Base-by-base conservation (phyloP, 2,888 invertebrate species). In the Zygaena filipendulae region DNA sequence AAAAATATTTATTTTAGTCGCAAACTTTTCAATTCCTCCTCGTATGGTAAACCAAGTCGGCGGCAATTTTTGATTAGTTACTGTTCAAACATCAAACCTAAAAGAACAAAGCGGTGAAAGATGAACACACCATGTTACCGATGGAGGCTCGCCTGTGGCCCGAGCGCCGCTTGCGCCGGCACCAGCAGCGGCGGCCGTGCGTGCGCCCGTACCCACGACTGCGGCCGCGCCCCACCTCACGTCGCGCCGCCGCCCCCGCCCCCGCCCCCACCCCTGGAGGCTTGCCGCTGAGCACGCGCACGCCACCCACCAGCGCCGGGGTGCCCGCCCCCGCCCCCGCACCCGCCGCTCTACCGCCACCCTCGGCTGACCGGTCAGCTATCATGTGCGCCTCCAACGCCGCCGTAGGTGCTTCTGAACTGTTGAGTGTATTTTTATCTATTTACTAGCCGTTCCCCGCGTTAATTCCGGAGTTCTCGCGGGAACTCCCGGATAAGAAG, bases 111-210 rank as follows among this genome's bases (percentile, higher is more conserved):
- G 59, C 59, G 62, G 54, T 55, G 57, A 49, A 47, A 47, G 59
- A 60, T 44, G 63, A 63, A 79, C 77, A 79, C 75, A 79, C 77
- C 77, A 51, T 72, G 77, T 74, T 75, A 75, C 75, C 77, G 71
- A 74, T 71, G 69, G 61, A 53, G 59, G 66, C 38, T 41, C 70
- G 71, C 52, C 71, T 71, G 35, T 68, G 68, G 67, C 66, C 67
- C 49, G 64, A 50, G 61, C 75, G 71, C 38, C 72, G 64, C 56
- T 59, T 66, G 55, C 72, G 71, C 45, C 66, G 63, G 60, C 77
- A 72, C 66, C 72, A 61, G 43, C 75, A 71, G 29, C 71, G 66
- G 46, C 68, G 67, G 44, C 63, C 57, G 37, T 51, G 39, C 38
- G 52, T 48, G 49, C 67, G 58, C 59, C 63, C 71, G 66, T 63